Conservation (phyloP, 2,113 vertebrate genomes). For the Gadus macrocephalus region DNA sequence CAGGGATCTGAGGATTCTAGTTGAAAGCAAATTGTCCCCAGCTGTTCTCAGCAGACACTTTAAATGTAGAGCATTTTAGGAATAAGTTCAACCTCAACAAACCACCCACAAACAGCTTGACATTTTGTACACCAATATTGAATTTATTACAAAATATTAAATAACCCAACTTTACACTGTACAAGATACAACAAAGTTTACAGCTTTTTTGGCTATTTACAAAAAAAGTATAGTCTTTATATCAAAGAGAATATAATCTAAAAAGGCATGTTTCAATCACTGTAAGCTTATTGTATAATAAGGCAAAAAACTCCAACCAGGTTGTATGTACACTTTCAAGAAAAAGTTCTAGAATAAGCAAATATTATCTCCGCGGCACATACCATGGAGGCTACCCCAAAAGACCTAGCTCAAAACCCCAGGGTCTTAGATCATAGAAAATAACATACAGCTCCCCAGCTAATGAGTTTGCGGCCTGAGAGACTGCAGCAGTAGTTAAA, state of each 20-base stretch:
- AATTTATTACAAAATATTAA: conserved; percentile 77
- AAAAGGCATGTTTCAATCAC: conserved; percentile 85
- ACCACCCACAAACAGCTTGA: too few species aligned
- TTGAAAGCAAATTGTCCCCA: too few species aligned
- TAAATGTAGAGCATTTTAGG: too few species aligned
- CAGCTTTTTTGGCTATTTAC: conserved; percentile 80
- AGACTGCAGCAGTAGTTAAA: conserved; percentile 17
- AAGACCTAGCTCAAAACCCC: too few species aligned
- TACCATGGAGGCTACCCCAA: too few species aligned
- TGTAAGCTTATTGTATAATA: conserved; percentile 88
- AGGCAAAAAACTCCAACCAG: conserved; percentile 82
- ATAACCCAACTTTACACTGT: conserved; percentile 74
- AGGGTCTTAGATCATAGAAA: too few species aligned
- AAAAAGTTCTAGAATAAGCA: conserved; percentile 38
- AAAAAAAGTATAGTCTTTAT: conserved; percentile 79
- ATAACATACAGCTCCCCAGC: too few species aligned
- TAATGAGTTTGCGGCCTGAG: conserved; percentile 18
- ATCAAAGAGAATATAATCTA: conserved; percentile 82
- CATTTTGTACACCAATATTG: conserved; percentile 68
- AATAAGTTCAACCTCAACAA: too few species aligned
- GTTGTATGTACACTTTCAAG: conserved; percentile 74
- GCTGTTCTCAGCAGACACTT: too few species aligned
- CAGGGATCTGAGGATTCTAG: too few species aligned
- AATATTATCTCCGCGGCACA: too few species aligned
- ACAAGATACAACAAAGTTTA: conserved; percentile 77